Evolutionary conservation across 2,888 invertebrate species (phyloP).

Genomic region (Reticulitermes lucifugus): DNA sequence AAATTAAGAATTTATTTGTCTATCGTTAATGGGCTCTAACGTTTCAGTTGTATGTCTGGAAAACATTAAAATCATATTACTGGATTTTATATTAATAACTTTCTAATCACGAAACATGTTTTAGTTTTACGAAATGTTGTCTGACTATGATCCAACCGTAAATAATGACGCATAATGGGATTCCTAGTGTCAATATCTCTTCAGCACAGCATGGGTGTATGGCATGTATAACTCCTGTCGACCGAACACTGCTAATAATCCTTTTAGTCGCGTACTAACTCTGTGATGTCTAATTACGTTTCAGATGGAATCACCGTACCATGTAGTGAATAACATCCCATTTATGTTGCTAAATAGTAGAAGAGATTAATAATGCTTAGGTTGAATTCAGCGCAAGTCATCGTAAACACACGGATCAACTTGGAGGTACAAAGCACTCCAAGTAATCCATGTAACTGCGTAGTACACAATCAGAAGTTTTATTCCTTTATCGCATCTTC

Average conservation of each 20-base stretch:
- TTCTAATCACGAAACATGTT: not conserved
- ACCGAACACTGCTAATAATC: conserved; percentile 11
- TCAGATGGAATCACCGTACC: conserved; percentile 7
- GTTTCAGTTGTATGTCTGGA: too few species aligned
- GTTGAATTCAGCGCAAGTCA: not conserved
- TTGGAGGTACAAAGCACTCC: not conserved
- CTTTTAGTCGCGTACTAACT: conserved; percentile 13
- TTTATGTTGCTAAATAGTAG: conserved; percentile 16
- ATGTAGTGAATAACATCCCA: conserved; percentile 11
- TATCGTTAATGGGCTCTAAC: too few species aligned
- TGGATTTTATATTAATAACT: too few species aligned
- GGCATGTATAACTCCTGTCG: not conserved
- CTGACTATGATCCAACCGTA: not conserved
- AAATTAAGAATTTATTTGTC: too few species aligned
- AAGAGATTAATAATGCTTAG: conserved; percentile 11
- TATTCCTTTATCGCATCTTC: not conserved
- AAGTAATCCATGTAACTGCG: not conserved
- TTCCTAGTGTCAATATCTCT: not conserved
- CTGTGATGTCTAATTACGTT: conserved; percentile 11
- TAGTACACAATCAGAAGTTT: not conserved
- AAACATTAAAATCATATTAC: too few species aligned
- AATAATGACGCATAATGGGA: not conserved
- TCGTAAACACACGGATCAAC: not conserved
- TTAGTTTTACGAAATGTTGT: not conserved
- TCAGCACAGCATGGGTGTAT: not conserved